These are phyloP conservation scores for Hemiprocne comata DNA, from an alignment of 2,113 vertebrate genomes.

Conservation along the genomic window DNA sequence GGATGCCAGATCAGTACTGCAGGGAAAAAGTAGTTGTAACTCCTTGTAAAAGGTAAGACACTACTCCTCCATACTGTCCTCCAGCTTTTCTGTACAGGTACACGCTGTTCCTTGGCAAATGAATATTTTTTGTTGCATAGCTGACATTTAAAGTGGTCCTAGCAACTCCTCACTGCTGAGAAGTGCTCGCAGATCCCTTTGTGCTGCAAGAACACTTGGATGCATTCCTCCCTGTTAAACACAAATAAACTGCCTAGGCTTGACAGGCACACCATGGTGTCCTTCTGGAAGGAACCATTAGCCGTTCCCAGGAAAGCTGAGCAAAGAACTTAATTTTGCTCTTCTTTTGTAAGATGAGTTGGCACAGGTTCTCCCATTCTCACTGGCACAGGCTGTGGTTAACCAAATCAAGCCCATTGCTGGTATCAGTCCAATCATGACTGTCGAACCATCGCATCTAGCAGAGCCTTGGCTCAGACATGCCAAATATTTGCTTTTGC, in stretches of 20 bases:
- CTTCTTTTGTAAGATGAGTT: conserved; percentile 40
- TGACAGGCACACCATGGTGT: conserved; percentile 2
- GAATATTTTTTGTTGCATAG: neutral
- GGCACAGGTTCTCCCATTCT: neutral
- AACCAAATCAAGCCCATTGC: neutral
- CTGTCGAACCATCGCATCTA: conserved; percentile 42
- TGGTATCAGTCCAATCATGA: neutral
- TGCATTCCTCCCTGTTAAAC: conserved; percentile 22
- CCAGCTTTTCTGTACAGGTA: neutral
- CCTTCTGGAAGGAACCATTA: conserved; percentile 35
- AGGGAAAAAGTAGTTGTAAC: neutral
- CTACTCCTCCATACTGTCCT: neutral
- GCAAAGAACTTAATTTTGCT: neutral
- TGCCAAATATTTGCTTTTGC: conserved; percentile 34
- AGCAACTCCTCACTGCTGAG: conserved; percentile 11
- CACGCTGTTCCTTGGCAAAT: neutral
- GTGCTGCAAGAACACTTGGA: neutral
- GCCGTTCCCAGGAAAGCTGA: conserved; percentile 15
- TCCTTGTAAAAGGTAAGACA: neutral
- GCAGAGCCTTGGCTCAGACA: neutral
- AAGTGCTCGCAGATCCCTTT: neutral
- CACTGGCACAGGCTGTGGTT: neutral
- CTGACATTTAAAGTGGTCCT: conserved; percentile 27
- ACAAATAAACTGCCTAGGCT: conserved; percentile 16
- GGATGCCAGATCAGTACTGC: neutral